Evolutionary conservation across 2,888 invertebrate species (phyloP), one percentile per base, ranked within the genome.

Genomic region (Callyntrura sp.): DNA sequence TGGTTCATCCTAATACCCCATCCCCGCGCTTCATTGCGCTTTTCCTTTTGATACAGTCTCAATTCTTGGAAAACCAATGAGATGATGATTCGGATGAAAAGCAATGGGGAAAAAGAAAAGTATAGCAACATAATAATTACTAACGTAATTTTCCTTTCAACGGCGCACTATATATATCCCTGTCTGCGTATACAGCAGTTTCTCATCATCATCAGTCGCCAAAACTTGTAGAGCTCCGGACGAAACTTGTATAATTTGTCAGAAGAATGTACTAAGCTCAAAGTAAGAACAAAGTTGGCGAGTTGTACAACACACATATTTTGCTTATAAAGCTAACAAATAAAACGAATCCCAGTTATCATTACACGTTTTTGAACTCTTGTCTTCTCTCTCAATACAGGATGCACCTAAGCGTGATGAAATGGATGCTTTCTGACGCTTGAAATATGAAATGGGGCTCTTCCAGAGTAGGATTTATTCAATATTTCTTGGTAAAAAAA

Each of bases 181-280:
- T 20, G 20, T 3, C 9, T 14, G n/a, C 35, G 25, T 57, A n/a
- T n/a, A n/a, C n/a, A n/a, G n/a, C n/a, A n/a, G n/a, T n/a, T n/a
- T 55, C 57, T 73, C 45, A 65, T 23, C n/a, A n/a, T 55, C 9
- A n/a, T 55, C 20, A 81, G n/a, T 60, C 6, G 2, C 12, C 28
- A 68, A 68, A 73, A 73, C 45, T 73, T 73, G 73, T 73, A 73
- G n/a, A n/a, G 73, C 20, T 70, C 4, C 28, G 12, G 12, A 4
- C 20, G 45, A 73, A 73, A 73, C 73, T 73, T 73, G 68, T 68
- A 73, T 73, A 73, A 73, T 73, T 73, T 45, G 73, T 20, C 73
- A 14, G 45, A 45, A 73, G 43, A 73, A 73, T 20, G 11, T 4
- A 23, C 20, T 73, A 73, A 68, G 68, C 68, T 35, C 28, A 68